Base-by-base conservation (phyloP, 2,113 vertebrate genomes). In the Thunnus maccoyii region DNA sequence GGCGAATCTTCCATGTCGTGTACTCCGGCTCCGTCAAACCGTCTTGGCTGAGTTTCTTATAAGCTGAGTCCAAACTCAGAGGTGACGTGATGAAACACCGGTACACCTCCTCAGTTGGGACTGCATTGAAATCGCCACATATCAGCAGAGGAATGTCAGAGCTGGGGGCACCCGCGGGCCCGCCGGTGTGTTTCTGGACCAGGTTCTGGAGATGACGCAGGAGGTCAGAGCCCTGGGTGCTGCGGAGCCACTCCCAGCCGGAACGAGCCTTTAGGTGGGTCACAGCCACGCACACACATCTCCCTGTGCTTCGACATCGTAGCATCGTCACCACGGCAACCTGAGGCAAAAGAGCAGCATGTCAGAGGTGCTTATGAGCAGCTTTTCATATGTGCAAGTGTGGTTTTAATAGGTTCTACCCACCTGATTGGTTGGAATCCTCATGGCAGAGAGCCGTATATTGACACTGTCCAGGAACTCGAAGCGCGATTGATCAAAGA, bases 1-100 rank as follows among this genome's bases (percentile, higher is more conserved):
- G 95, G 5, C 98, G 96, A 83, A 99, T 98, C 94, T 99, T 99
- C 98, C 98, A 99, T 0, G 97, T 97, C 0, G 98, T 99, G 78
- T 97, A 99, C 0, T 95, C 94, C 0, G 98, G 98, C 75, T 99
- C 98, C 0, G 96, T 95, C 82, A 91, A 91, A 5, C 97, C 96
- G 0, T 99, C 97, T 0, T 92, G 80, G 54, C 98, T 99, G 82
- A 99, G 95, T 71, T 96, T 92, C 93, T 98, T 98, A 72, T 98
- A 99, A 0, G 97, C 98, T 0, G 98, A 99, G 91, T 96, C 97
- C 20, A 99, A 84, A 5, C 97, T 93, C 55, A 99, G 96, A 62
- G 96, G 96, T 1, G 97, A 99, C 16, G 94, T 88, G 0, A 95
- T 88, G 4, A 99, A 99, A 7, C 94, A 95, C 18, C 89, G 94